Base-by-base conservation (phyloP, 2,797 vertebrate genomes). In the Stomatorhinus walkeri region DNA sequence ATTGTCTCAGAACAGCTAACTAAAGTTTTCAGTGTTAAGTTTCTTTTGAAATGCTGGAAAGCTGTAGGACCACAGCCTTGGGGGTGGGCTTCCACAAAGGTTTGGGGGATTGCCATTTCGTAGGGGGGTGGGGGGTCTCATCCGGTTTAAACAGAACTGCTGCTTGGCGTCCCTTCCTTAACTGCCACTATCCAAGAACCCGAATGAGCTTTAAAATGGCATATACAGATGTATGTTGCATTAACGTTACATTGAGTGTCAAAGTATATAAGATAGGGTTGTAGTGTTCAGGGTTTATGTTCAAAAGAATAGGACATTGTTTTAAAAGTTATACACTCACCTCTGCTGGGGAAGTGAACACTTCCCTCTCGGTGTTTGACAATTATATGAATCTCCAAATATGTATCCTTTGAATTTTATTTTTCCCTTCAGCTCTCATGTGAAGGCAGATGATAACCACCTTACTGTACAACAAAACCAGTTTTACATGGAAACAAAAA, bases 401-500 rank as follows among this genome's bases (percentile, higher is more conserved):
- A 22, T 51, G 43, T 86, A 22, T 54, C 88, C 0, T 24, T 48
- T 89, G 36, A 4, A 72, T 93, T 85, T 85, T 85, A 22, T 51
- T 85, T 14, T 24, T 24, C 48, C 83, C 92, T 76, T 91, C 90
- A 89, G 87, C 89, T 93, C 93, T 94, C 96, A 96, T 95, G 94
- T 95, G 95, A 97, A 96, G 95, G 96, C 94, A 97, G 97, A 92
- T 94, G 93, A 97, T 97, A 95, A 96, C 96, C 94, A 94, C 94
- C 76, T 93, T 94, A 96, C 96, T 96, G 96, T 97, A 96, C 97
- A 98, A 97, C 97, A 97, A 97, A 96, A 95, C 96, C 96, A 94
- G 95, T 92, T 96, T 96, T 94, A 96, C 96, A 96, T 95, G 95
- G 94, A 96, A 97, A 95, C 94, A 94, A 94, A 94, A 92, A 92